These are phyloP conservation scores for Chunga burmeisteri DNA, from an alignment of 2,113 vertebrate species.

Conservation along the genomic window DNA sequence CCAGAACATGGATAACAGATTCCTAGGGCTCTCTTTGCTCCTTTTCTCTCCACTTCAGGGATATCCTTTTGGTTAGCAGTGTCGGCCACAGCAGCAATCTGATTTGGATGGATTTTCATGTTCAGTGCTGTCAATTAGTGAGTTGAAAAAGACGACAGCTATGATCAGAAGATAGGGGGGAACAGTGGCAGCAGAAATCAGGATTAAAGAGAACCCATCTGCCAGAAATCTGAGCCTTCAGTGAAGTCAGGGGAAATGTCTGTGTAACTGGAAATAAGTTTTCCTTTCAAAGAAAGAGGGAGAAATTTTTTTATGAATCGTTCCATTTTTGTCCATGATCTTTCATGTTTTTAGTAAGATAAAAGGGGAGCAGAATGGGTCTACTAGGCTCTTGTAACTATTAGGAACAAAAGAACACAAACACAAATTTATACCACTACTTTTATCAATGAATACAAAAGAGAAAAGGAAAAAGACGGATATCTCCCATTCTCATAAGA, in stretches of 20 bases:
- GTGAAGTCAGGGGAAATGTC: neutral
- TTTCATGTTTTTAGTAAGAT: neutral
- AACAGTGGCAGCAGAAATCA: neutral
- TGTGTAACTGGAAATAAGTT: neutral
- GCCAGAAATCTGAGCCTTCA: neutral
- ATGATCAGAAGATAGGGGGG: neutral
- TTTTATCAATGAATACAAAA: neutral
- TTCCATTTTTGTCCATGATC: neutral
- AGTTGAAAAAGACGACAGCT: neutral
- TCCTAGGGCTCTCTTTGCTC: neutral
- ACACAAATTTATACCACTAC: neutral
- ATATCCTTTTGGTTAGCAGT: neutral
- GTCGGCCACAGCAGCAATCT: rapidly evolving
- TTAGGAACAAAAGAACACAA: neutral
- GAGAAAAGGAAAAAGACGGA: neutral
- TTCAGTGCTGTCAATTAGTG: neutral
- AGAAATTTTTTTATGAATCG: neutral
- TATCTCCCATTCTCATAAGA: neutral
- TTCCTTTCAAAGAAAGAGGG: neutral
- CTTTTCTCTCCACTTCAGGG: neutral
- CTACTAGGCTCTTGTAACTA: neutral
- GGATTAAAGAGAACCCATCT: neutral
- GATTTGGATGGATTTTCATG: neutral
- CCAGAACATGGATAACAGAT: neutral
- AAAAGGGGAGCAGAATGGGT: neutral